A percentile compares a stretch with the other conserved stretches of the same genome.
Evolutionary conservation across 53 echinoderm and acorn worm genomes (phyloP).

Genomic region (Stichopus horrens): DNA sequence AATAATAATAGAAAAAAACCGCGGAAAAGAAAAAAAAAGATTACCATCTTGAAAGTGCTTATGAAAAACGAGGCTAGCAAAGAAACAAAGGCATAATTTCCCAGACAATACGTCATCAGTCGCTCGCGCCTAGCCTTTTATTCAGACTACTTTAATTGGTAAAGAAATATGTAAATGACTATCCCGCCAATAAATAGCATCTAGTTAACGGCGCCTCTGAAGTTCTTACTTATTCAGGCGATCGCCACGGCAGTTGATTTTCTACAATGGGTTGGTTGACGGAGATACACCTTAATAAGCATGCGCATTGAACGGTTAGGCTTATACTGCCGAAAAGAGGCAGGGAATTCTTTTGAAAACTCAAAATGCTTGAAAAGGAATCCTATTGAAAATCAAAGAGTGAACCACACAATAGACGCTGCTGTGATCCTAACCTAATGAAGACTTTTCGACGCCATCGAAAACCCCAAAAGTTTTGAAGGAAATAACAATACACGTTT

Average conservation of each 20-base stretch:
- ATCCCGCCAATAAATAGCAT: slow-evolving; percentile 9
- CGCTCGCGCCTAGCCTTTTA: background rate
- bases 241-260: slow-evolving; percentile 27
- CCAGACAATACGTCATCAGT: slow-evolving; percentile 30
- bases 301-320: slow-evolving; percentile 14
- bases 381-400: slow-evolving; percentile 11
- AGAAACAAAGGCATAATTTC: slow-evolving; percentile 6
- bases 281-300: background rate
- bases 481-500: background rate
- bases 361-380: background rate
- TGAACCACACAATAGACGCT: slow-evolving; percentile 16
- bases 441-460: slow-evolving; percentile 29
- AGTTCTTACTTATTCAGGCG: slow-evolving; percentile 22
- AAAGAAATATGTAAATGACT: slow-evolving; percentile 36
- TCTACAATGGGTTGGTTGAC: slow-evolving; percentile 17
- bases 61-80: background rate
- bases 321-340: background rate
- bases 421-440: slow-evolving; percentile 31
- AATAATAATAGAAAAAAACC: too few relatives aligned
- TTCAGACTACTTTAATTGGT: slow-evolving; percentile 31
- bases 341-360: background rate
- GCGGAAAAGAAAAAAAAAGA: background rate
- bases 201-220: slow-evolving; percentile 40
- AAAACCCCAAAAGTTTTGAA: slow-evolving; percentile 24
- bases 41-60: background rate